phyloP scores from a whole-genome alignment of 2,888 invertebrate genomes.

The Eumacrocentrus americanus region DNA sequence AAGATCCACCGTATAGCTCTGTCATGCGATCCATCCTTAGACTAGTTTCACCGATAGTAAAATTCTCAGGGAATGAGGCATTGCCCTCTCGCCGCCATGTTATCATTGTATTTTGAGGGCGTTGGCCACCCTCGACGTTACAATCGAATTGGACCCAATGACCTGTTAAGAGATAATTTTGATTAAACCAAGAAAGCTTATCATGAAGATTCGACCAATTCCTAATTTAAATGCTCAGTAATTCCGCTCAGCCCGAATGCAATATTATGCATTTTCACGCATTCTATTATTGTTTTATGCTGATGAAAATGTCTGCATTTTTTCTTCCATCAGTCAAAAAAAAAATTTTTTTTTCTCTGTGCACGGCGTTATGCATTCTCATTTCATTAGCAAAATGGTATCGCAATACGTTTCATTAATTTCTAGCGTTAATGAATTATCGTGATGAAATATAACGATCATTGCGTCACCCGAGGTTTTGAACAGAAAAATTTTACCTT shows the following conservation, averaged over 20 bases:
- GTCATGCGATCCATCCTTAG: constrained; percentile 84
- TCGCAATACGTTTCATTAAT: too few species aligned
- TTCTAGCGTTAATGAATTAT: too few species aligned
- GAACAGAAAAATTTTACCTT: constrained; percentile 51
- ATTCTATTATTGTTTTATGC: too few species aligned
- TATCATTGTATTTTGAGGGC: constrained; percentile 76
- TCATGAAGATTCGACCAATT: constrained; percentile 13
- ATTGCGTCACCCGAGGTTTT: constrained; percentile 27
- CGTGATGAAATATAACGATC: neutral
- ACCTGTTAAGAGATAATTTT: constrained; percentile 67
- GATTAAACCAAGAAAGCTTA: too few species aligned
- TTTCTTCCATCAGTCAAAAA: too few species aligned
- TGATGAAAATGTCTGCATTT: too few species aligned
- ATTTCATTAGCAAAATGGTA: too few species aligned
- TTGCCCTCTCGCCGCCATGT: constrained; percentile 77
- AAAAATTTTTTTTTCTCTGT: too few species aligned
- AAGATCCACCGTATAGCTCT: constrained; percentile 78
- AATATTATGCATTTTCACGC: neutral
- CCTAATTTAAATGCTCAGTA: neutral
- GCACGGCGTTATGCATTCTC: too few species aligned
- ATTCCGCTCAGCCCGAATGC: neutral
- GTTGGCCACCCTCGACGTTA: constrained; percentile 83
- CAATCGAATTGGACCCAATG: constrained; percentile 93
- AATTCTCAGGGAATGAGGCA: constrained; percentile 77
- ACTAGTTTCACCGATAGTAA: constrained; percentile 76